These are phyloP conservation scores for Drosophila macrothrix DNA, from an alignment of 2,888 invertebrate genomes.

Conservation along the genomic window DNA sequence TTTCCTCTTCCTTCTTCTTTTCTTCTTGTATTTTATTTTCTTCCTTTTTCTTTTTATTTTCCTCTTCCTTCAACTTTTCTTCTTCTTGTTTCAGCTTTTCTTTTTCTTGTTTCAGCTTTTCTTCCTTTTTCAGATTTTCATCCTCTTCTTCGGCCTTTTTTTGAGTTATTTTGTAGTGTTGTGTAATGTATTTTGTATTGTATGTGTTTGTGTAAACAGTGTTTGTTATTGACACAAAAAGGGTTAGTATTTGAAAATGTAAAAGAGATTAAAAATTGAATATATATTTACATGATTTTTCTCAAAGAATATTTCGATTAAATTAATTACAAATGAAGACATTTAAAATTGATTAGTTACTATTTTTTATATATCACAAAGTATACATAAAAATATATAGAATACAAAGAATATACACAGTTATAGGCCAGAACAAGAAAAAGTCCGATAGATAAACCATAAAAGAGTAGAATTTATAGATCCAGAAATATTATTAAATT, in stretches of 20 bases:
- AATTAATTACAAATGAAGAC: background rate
- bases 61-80: background rate
- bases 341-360: background rate
- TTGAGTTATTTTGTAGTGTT: background rate
- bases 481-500: background rate
- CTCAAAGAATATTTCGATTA: background rate
- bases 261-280: background rate
- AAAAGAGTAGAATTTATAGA: background rate
- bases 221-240: background rate
- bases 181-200: too few relatives aligned
- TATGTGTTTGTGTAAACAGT: background rate
- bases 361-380: background rate
- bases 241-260: background rate
- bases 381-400: background rate
- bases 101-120: background rate
- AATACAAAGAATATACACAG: background rate
- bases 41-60: background rate
- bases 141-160: background rate
- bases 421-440: conserved; percentile 5
- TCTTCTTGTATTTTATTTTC: background rate
- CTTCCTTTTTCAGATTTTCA: background rate
- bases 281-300: background rate
- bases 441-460: conserved; percentile 4
- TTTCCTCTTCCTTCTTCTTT: background rate
- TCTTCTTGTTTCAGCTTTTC: background rate